A percentile compares a stretch with the other conserved stretches of the same genome.
These are phyloP conservation scores for Caenorhabditis imperialis DNA, from an alignment of 2,888 invertebrate genomes.

Conservation along the genomic window DNA sequence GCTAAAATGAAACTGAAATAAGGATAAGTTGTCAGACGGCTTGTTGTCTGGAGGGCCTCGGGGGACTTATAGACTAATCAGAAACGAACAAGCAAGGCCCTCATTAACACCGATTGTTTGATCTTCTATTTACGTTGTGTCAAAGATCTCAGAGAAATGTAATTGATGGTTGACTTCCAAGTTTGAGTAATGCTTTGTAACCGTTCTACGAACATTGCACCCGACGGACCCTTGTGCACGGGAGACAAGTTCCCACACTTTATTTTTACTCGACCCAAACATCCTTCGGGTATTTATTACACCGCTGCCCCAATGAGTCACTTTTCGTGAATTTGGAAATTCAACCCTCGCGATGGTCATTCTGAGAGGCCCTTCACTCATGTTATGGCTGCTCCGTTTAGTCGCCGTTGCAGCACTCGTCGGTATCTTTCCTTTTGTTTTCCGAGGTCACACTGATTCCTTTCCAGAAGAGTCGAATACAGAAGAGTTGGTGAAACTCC, in stretches of 20 bases:
- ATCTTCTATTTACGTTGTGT: not conserved
- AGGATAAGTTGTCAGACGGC: not conserved
- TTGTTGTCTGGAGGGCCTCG: too few species aligned
- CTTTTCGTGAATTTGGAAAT: constrained; percentile 34
- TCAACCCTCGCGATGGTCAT: constrained; percentile 28
- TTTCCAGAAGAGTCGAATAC: constrained; percentile 34
- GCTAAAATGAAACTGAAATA: not conserved
- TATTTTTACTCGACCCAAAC: constrained; percentile 18
- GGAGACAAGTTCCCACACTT: constrained; percentile 29
- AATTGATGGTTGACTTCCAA: too few species aligned
- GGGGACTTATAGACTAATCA: not conserved
- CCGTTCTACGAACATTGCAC: not conserved
- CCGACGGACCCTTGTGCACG: constrained; percentile 20
- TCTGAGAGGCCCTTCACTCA: constrained; percentile 3
- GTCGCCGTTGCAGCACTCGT: constrained; percentile 13
- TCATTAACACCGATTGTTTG: not conserved
- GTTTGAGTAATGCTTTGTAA: too few species aligned
- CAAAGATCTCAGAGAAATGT: too few species aligned
- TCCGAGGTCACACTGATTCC: not conserved
- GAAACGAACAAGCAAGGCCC: too few species aligned
- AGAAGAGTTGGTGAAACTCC: constrained; percentile 8
- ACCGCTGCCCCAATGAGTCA: constrained; percentile 9
- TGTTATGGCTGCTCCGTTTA: constrained; percentile 23
- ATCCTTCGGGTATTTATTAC: constrained; percentile 24
- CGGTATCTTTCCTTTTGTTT: constrained; percentile 6